Evolutionary conservation across 92 coral and sea anemone species (phyloP).

Genomic region (Scolanthus callimorphus): DNA sequence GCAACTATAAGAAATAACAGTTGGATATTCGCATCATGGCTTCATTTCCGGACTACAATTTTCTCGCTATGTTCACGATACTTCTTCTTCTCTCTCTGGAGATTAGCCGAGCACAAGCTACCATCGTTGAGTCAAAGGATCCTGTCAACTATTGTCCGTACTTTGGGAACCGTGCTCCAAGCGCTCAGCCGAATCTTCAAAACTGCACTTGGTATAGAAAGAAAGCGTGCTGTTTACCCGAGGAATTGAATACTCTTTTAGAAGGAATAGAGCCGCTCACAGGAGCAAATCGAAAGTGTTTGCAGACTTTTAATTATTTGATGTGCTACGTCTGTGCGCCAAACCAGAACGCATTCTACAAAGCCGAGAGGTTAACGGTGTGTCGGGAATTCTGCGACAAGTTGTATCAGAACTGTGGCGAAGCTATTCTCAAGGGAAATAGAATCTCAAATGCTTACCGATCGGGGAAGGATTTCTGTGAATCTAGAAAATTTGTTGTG

Average conservation of each 20-base stretch:
- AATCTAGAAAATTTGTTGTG: conserved; percentile 77
- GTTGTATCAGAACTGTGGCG: conserved; percentile 71
- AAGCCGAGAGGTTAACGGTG: conserved; percentile 74
- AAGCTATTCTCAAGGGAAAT: conserved; percentile 79
- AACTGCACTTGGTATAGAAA: conserved; percentile 95
- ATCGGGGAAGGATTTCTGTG: conserved; percentile 82
- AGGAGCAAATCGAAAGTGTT: conserved; percentile 75
- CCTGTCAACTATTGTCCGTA: conserved; percentile 96
- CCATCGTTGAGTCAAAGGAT: too few relatives aligned
- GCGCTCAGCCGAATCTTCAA: conserved; percentile 77
- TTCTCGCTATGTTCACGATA: too few relatives aligned
- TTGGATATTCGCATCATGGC: too few relatives aligned
- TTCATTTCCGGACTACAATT: too few relatives aligned
- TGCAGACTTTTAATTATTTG: conserved; percentile 53
- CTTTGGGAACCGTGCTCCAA: conserved; percentile 88
- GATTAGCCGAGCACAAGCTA: too few relatives aligned
- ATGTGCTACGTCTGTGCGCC: conserved; percentile 96
- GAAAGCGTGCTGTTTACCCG: conserved; percentile 81
- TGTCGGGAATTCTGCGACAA: conserved; percentile 79
- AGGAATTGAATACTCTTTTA: conserved; percentile 71
- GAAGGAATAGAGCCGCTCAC: conserved; percentile 67
- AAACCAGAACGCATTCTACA: conserved; percentile 78
- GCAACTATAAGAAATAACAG: too few relatives aligned
- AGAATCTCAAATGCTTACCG: conserved; percentile 46
- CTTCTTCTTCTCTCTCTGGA: too few relatives aligned